Evolutionary conservation across 2,113 vertebrate genomes (phyloP), one percentile per base, ranked within the genome.

Genomic region (Siniperca chuatsi): DNA sequence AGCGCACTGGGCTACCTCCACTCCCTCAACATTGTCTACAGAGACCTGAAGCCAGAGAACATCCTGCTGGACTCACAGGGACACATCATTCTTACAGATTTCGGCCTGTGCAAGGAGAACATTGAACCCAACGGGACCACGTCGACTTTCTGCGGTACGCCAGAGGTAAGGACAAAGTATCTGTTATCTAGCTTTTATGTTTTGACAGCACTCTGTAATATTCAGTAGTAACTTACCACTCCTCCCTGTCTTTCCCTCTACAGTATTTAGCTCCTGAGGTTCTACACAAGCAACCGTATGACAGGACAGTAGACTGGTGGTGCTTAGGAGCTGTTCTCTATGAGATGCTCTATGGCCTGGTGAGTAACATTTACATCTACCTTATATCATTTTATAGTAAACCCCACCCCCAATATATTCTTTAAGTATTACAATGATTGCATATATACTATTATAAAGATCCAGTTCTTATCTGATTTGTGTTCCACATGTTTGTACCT

Each of bases 191-290:
- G 3, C 65, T 50, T n/a, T 29, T 1, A 4, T 42, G 13, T 44
- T 75, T 20, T 44, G 20, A 15, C 10, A 37, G 15, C 16, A 4
- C 8, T 77, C 0, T 68, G 2, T 52, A 15, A 29, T 2, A 4
- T 54, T 33, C 50, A 54, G 20, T 40, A 54, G 20, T 40, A 54
- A 83, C 57, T 67, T 16, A 62, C 21, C 6, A 20, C 20, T 4
- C 60, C 6, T 60, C 29, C 16, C 1, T 65, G 2, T 62, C 9
- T 72, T 7, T 55, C 89, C 11, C 86, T 76, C 92, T 50, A 37
- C 92, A 99, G 98, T 99, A 99, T 95, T 96, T 99, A 70, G 98
- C 98, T 78, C 98, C 98, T 15, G 98, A 99, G 91, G 98, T 99
- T 83, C 95, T 99, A 75, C 98, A 99, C 90, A 99, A 99, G 95